phyloP scores from a whole-genome alignment of 2,113 vertebrate genomes.

The Capra hircus region DNA sequence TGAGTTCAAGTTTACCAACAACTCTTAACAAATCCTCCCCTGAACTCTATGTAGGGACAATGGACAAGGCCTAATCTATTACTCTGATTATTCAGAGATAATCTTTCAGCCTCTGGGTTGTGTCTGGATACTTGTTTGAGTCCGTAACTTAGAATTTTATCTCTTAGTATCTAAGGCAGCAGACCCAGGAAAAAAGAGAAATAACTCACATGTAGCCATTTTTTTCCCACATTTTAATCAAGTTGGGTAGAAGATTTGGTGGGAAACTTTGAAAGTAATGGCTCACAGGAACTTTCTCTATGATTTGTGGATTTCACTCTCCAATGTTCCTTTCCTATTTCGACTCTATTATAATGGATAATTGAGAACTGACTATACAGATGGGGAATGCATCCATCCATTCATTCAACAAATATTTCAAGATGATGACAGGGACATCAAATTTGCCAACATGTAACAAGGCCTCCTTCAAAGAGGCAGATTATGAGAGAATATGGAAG shows the following conservation, averaged over 20 bases:
- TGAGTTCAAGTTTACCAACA: background rate
- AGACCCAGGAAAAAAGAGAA: background rate
- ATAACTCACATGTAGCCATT: background rate
- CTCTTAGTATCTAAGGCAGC: background rate
- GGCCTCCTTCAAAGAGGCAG: background rate
- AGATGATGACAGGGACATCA: slow-evolving; percentile 9
- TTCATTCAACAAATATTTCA: slow-evolving; percentile 52
- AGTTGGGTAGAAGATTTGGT: background rate
- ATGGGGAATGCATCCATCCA: slow-evolving; percentile 48
- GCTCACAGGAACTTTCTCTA: background rate
- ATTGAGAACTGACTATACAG: slow-evolving; percentile 42
- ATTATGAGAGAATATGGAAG: background rate
- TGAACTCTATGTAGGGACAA: background rate
- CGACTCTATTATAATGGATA: slow-evolving; percentile 37
- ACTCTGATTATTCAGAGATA: background rate
- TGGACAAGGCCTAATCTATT: background rate
- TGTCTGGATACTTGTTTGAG: background rate
- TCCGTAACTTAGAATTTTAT: background rate
- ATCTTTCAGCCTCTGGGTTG: background rate
- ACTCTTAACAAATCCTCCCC: background rate
- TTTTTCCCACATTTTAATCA: background rate
- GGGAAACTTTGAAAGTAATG: background rate
- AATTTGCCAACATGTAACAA: slow-evolving; percentile 16
- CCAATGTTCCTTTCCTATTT: slow-evolving; percentile 28
- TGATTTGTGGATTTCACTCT: slow-evolving; percentile 49